Evolutionary conservation across 2,888 invertebrate species (phyloP).

Genomic region (Stenichneumon culpator): DNA sequence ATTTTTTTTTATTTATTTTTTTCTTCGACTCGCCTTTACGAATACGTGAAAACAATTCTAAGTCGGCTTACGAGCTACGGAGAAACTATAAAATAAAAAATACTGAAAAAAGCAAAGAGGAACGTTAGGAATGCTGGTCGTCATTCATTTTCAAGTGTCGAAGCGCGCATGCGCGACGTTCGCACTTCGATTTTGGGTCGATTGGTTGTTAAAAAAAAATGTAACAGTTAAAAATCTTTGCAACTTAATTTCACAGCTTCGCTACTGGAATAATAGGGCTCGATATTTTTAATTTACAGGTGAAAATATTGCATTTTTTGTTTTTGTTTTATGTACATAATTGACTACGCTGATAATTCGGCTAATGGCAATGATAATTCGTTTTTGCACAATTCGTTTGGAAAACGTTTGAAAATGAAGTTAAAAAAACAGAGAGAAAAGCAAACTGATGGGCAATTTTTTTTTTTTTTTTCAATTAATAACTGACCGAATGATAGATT

Average conservation of each 20-base stretch:
- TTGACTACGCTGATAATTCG: constrained; percentile 52
- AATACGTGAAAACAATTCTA: constrained; percentile 1
- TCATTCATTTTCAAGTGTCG: not conserved
- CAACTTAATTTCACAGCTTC: not conserved
- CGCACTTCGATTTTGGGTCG: not conserved
- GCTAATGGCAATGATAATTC: constrained; percentile 14
- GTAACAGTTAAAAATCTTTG: not conserved
- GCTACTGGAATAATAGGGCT: not conserved
- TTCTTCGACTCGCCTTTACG: constrained; percentile 6
- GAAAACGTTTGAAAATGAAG: not conserved
- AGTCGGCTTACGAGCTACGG: not conserved
- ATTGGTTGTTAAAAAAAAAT: not conserved
- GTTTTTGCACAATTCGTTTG: not conserved
- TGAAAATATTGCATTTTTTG: constrained; percentile 41
- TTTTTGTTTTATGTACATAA: constrained; percentile 61
- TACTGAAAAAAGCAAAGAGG: constrained; percentile 41
- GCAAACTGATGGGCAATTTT: not conserved
- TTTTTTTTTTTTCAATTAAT: not conserved
- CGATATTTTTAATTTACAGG: constrained; percentile 22
- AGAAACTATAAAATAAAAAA: constrained; percentile 35
- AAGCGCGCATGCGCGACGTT: not conserved
- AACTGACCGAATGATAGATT: not conserved
- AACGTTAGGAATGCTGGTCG: constrained; percentile 22
- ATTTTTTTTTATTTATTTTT: constrained; percentile 27
- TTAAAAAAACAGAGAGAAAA: not conserved